Conservation (phyloP, 2,888 invertebrate species). For the Leptinotarsa peninsularis region DNA sequence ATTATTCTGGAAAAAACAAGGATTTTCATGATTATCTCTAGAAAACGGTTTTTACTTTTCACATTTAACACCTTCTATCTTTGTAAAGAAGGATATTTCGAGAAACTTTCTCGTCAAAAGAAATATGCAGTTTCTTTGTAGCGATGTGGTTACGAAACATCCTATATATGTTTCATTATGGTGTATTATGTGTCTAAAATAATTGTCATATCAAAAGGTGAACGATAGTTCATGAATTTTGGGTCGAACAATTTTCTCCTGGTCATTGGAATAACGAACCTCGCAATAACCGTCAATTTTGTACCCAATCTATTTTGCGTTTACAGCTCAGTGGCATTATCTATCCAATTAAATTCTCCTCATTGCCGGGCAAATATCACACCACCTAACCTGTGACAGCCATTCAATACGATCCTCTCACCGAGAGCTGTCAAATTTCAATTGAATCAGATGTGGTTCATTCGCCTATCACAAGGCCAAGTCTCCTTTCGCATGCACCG, state of each 20-base stretch:
- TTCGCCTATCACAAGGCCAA: slow-evolving; percentile 20
- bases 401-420: background rate
- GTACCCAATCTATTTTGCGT: background rate
- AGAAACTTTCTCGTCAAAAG: no score
- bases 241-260: background rate
- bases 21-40: no score
- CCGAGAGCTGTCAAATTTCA: slow-evolving; percentile 13
- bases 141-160: no score
- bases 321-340: background rate
- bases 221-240: background rate
- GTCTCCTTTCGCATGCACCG: slow-evolving; percentile 14
- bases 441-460: slow-evolving; percentile 10
- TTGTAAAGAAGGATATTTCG: no score
- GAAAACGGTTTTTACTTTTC: no score
- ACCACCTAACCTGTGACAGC: background rate
- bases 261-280: background rate
- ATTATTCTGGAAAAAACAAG: no score
- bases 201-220: no score
- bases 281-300: background rate
- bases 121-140: no score
- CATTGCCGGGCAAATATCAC: background rate
- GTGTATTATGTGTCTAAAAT: no score
- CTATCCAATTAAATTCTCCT: background rate
- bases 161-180: no score
- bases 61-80: no score